Percentiles rank a stretch among this genome's conserved stretches.
Conservation (phyloP, 2,797 vertebrate species). For the Miichthys miiuy region DNA sequence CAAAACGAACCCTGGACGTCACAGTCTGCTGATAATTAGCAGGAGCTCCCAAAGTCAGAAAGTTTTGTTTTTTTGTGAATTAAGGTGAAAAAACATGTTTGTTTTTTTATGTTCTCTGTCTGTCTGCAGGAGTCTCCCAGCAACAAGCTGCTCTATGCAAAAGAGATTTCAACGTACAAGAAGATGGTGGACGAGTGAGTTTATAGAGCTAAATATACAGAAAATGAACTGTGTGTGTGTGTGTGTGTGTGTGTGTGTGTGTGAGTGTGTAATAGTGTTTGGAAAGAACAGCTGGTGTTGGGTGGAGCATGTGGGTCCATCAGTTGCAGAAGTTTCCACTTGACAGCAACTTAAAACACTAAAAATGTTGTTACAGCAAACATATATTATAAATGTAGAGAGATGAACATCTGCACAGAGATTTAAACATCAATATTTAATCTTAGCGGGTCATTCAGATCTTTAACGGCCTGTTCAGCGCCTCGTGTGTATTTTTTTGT, state of each 20-base stretch:
- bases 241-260: neutral
- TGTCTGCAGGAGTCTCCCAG: conserved; percentile 93
- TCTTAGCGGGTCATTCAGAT: too few species aligned
- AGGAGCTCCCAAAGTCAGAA: neutral
- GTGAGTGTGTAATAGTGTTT: neutral
- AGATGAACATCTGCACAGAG: too few species aligned
- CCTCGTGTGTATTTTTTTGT: too few species aligned
- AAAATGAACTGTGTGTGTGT: neutral
- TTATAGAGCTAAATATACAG: neutral
- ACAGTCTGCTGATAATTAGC: conserved; percentile 6
- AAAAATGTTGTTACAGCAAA: too few species aligned
- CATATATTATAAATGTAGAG: too few species aligned
- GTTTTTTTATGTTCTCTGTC: neutral
- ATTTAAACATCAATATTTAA: too few species aligned
- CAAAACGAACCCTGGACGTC: conserved; percentile 8
- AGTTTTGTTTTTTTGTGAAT: too few species aligned
- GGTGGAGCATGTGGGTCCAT: neutral
- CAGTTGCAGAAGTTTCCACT: neutral
- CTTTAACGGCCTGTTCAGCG: too few species aligned
- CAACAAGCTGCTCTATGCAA: conserved; percentile 98
- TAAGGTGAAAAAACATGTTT: neutral
- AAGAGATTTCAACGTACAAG: conserved; percentile 98
- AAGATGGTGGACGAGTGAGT: conserved; percentile 99
- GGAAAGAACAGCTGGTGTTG: neutral
- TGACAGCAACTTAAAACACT: neutral